Conservation (phyloP, 2,888 invertebrate species). For the Plagodis dolabraria region DNA sequence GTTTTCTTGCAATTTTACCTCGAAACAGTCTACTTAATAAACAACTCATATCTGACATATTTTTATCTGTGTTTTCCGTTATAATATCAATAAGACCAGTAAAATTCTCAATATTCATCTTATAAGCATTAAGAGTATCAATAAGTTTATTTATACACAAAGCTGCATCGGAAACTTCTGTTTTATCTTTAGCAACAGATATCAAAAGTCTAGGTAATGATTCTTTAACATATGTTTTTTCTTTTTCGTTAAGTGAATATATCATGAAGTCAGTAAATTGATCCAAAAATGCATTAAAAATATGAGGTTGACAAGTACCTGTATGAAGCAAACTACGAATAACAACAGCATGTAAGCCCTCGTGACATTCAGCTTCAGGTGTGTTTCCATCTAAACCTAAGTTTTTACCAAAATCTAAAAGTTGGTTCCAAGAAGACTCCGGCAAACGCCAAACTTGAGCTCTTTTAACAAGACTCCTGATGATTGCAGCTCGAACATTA, state of each 20-base stretch:
- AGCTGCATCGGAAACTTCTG: conserved; percentile 26
- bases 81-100: conserved; percentile 45
- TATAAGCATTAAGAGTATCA: conserved; percentile 48
- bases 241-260: conserved; percentile 51
- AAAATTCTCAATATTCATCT: conserved; percentile 40
- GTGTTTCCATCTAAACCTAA: conserved; percentile 61
- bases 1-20: conserved; percentile 51
- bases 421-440: conserved; percentile 50
- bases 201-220: conserved; percentile 45
- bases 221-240: conserved; percentile 43
- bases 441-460: conserved; percentile 63
- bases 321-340: conserved; percentile 52
- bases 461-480: conserved; percentile 66
- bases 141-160: conserved; percentile 43
- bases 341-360: conserved; percentile 65
- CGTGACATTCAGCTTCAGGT: conserved; percentile 52
- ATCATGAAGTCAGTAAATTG: conserved; percentile 54
- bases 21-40: conserved; percentile 51
- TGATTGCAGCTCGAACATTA: conserved; percentile 59
- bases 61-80: conserved; percentile 37
- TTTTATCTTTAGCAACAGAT: conserved; percentile 34
- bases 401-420: conserved; percentile 56
- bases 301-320: conserved; percentile 31
- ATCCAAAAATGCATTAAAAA: conserved; percentile 49
- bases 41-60: conserved; percentile 33